These are phyloP conservation scores for Platyscapa corneri DNA, from an alignment of 1,140 invertebrate species.

Conservation along the genomic window DNA sequence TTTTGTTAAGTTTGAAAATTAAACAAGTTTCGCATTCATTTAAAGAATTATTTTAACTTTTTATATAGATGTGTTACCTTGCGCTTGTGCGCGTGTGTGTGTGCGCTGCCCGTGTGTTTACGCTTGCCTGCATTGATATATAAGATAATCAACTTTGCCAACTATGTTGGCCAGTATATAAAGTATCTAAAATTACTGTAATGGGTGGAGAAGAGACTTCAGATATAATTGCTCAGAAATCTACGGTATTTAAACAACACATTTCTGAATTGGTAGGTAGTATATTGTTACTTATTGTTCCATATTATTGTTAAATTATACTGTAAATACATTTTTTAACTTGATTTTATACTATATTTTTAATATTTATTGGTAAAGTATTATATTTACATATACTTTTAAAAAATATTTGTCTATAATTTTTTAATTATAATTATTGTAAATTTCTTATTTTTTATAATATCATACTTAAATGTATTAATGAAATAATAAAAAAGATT, in stretches of 20 bases:
- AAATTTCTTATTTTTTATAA: no score
- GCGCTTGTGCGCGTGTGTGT: background rate
- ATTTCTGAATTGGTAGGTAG: background rate
- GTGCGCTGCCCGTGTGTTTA: background rate
- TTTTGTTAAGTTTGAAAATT: background rate
- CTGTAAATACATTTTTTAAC: no score
- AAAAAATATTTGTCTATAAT: no score
- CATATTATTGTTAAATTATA: no score
- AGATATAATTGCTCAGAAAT: background rate
- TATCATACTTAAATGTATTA: no score
- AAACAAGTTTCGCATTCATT: background rate
- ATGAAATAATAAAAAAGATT: no score
- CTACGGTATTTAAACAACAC: background rate
- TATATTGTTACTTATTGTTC: background rate
- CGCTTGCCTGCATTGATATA: background rate
- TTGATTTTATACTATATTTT: no score
- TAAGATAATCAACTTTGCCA: background rate
- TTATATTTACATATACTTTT: no score
- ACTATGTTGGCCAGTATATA: background rate
- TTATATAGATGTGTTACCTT: background rate
- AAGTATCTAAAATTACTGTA: background rate
- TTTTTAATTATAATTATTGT: no score
- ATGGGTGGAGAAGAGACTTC: background rate
- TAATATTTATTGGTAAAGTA: no score
- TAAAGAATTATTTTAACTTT: background rate